A percentile compares a stretch with the other conserved stretches of the same genome.
Conservation (phyloP, 2,888 invertebrate species). For the Dryobotodes eremita region DNA sequence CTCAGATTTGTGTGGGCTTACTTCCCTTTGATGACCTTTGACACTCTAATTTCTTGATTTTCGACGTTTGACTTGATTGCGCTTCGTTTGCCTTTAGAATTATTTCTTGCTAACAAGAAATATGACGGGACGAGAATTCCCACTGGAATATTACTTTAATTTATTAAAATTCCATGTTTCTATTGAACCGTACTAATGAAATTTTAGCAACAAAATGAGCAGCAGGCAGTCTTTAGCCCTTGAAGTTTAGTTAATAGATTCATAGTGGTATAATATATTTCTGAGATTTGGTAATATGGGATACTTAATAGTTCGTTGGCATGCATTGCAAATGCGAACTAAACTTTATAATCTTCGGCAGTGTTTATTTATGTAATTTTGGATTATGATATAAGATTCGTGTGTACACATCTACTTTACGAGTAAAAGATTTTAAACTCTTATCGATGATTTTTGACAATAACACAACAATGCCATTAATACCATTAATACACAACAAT, state of each 20-base stretch:
- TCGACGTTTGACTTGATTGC: conserved; percentile 52
- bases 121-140: conserved; percentile 19
- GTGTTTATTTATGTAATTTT: neutral
- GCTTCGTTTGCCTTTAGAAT: conserved; percentile 56
- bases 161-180: conserved; percentile 28
- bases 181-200: conserved; percentile 17
- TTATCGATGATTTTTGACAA: neutral
- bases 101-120: conserved; percentile 42
- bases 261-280: neutral
- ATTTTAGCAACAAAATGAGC: conserved; percentile 24
- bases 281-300: conserved; percentile 4
- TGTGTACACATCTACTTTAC: neutral
- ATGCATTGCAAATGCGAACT: neutral
- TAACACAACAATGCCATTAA: no score
- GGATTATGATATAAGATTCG: neutral
- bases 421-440: neutral
- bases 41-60: conserved; percentile 61
- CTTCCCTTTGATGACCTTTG: conserved; percentile 64
- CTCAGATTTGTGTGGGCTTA: conserved; percentile 72
- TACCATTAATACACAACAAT: no score
- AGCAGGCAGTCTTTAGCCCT: neutral
- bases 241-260: conserved; percentile 25
- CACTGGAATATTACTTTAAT: conserved; percentile 8
- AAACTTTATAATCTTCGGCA: neutral
- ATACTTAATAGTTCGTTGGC: neutral